These are phyloP conservation scores for Syngnathus floridae DNA, from an alignment of 2,113 vertebrate genomes.

Conservation along the genomic window DNA sequence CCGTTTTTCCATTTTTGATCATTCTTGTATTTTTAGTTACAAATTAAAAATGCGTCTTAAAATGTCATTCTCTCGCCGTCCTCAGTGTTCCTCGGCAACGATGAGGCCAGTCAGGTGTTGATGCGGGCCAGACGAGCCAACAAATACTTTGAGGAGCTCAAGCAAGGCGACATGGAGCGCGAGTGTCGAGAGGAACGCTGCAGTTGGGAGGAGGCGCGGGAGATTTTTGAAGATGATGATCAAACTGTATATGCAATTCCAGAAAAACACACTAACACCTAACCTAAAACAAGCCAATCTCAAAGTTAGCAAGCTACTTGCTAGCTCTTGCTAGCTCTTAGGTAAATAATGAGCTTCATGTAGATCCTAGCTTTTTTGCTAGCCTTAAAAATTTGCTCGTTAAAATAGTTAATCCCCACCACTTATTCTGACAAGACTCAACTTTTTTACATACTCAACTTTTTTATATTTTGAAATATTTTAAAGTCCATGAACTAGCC, in stretches of 20 bases:
- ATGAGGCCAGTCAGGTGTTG: conserved; percentile 72
- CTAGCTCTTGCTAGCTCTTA: neutral
- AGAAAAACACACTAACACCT: neutral
- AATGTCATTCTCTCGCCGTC: neutral
- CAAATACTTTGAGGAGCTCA: conserved; percentile 73
- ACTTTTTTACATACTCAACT: too few relatives aligned
- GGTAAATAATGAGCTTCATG: neutral
- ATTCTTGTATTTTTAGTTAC: neutral
- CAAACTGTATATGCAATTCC: conserved; percentile 70
- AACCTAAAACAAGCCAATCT: neutral
- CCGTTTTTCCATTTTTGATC: neutral
- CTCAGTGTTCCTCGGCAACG: conserved; percentile 76
- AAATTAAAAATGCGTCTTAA: neutral
- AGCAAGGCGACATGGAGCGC: conserved; percentile 81
- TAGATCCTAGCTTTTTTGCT: neutral
- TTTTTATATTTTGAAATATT: neutral
- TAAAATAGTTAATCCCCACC: neutral
- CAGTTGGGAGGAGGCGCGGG: conserved; percentile 81
- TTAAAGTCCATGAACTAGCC: neutral
- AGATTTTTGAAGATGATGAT: conserved; percentile 80
- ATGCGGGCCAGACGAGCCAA: conserved; percentile 77
- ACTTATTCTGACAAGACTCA: too few relatives aligned
- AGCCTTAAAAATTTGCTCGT: neutral
- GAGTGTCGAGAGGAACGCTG: conserved; percentile 87
- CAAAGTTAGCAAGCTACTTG: neutral